Percentiles rank a stretch among this genome's conserved stretches.
phyloP scores from a whole-genome alignment of 2,888 invertebrate species.

The Incurvaria masculella region DNA sequence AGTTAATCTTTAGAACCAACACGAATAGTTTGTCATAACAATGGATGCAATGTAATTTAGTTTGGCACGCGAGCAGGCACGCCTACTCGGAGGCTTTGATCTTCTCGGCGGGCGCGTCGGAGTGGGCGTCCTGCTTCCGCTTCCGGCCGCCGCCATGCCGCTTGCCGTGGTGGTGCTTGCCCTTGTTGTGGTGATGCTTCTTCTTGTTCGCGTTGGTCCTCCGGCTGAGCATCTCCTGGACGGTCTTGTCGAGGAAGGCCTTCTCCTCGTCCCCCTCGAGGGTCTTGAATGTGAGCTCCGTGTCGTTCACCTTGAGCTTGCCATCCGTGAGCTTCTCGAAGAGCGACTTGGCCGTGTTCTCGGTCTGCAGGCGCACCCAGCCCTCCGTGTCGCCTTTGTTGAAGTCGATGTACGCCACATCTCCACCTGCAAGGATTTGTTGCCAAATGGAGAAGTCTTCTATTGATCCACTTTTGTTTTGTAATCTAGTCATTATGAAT shows the following conservation, averaged over 20 bases:
- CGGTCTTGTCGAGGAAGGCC: slow-evolving; percentile 59
- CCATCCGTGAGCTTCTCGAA: slow-evolving; percentile 61
- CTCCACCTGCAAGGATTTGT: slow-evolving; percentile 42
- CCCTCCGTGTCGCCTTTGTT: slow-evolving; percentile 71
- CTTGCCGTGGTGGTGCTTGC: slow-evolving; percentile 12
- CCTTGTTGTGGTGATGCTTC: slow-evolving; percentile 30
- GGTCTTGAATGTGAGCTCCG: slow-evolving; percentile 51
- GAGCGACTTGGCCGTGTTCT: slow-evolving; percentile 65
- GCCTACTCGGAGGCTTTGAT: background rate
- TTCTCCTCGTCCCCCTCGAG: slow-evolving; percentile 73
- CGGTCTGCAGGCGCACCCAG: slow-evolving; percentile 67
- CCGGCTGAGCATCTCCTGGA: slow-evolving; percentile 57
- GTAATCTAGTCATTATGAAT: too few species aligned
- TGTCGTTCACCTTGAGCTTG: slow-evolving; percentile 53
- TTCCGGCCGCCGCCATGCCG: background rate
- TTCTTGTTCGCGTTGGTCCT: slow-evolving; percentile 47
- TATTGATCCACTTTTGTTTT: too few species aligned
- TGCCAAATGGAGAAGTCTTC: too few species aligned
- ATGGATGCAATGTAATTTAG: too few species aligned
- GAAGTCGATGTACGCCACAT: slow-evolving; percentile 74
- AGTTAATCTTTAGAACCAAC: too few species aligned
- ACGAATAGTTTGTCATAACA: too few species aligned
- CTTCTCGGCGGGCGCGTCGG: background rate
- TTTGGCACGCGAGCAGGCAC: too few species aligned
- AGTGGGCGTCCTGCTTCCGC: background rate